Evolutionary conservation across 35 echinoderm and acorn worm genomes (phyloP).

Genomic region (Lytechinus pictus): DNA sequence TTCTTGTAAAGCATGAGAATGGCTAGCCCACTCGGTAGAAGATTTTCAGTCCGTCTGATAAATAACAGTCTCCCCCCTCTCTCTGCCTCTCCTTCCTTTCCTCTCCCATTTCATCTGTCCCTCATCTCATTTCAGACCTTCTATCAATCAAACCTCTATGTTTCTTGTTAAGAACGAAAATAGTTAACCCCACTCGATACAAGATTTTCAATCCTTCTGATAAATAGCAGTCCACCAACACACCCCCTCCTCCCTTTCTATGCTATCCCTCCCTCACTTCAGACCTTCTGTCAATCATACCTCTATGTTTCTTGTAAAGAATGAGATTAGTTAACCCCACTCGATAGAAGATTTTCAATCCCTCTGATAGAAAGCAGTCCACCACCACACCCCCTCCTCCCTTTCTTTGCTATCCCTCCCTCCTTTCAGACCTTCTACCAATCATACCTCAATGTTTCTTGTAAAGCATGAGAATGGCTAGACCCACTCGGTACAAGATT

Average conservation of each 20-base stretch:
- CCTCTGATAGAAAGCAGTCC: no score
- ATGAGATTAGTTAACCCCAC: no score
- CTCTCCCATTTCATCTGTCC: no score
- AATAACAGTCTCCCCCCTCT: constrained; percentile 91
- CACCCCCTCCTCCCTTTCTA: background rate
- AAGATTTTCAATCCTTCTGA: constrained; percentile 95
- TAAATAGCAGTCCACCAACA: constrained; percentile 93
- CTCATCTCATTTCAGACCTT: background rate
- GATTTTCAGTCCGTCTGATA: constrained; percentile 93
- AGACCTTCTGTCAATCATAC: no score
- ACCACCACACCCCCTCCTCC: background rate
- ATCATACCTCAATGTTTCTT: constrained; percentile 84
- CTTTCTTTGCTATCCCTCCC: background rate
- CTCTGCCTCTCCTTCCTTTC: background rate
- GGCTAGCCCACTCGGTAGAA: constrained; percentile 89
- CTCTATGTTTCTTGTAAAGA: no score
- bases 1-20: constrained; percentile 86
- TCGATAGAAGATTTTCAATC: no score
- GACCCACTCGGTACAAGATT: constrained; percentile 87
- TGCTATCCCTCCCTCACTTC: background rate
- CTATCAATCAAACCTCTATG: constrained; percentile 59
- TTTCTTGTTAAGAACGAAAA: constrained; percentile 83
- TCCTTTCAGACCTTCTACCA: background rate
- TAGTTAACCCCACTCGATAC: constrained; percentile 82
- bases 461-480: constrained; percentile 77